Percentiles rank a stretch among this genome's conserved stretches.
These are phyloP conservation scores for Podarcis raffonei DNA, from an alignment of 2,113 vertebrate genomes.

Conservation along the genomic window DNA sequence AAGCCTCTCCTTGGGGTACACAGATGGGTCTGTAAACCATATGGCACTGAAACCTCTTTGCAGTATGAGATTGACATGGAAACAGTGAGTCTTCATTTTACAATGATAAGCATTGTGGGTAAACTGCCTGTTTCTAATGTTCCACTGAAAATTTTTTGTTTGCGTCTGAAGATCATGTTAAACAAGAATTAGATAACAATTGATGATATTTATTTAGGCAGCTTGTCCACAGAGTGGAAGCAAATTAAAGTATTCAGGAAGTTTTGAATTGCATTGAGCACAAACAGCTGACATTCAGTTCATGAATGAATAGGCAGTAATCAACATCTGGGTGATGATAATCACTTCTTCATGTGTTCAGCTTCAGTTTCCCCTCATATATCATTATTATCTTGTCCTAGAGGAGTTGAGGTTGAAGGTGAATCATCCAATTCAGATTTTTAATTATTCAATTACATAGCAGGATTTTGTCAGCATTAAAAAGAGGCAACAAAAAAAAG, in stretches of 20 bases:
- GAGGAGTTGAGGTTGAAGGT: constrained; percentile 7
- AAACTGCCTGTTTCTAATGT: constrained; percentile 27
- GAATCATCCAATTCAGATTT: constrained; percentile 19
- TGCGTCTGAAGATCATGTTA: constrained; percentile 27
- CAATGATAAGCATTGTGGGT: constrained; percentile 22
- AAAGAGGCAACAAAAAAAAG: not conserved
- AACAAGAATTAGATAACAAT: constrained; percentile 45
- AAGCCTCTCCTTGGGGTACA: constrained; percentile 73
- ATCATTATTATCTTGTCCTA: not conserved
- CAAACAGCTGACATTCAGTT: constrained; percentile 29
- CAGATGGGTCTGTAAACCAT: constrained; percentile 79
- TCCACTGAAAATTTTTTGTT: constrained; percentile 37
- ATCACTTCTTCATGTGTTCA: constrained; percentile 35
- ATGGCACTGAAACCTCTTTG: constrained; percentile 68
- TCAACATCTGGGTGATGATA: constrained; percentile 8
- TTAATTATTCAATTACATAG: constrained; percentile 32
- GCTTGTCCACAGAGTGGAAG: constrained; percentile 30
- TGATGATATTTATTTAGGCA: constrained; percentile 29
- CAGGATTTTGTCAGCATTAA: constrained; percentile 22
- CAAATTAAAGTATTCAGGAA: constrained; percentile 39
- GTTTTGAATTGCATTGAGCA: not conserved
- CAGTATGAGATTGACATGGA: constrained; percentile 44
- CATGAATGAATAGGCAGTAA: constrained; percentile 23
- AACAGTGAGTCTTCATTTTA: constrained; percentile 45
- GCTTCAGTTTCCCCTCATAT: not conserved